A percentile compares a stretch with the other conserved stretches of the same genome.
Conservation (phyloP, 1,140 invertebrate genomes). For the Piezodorus guildinii region DNA sequence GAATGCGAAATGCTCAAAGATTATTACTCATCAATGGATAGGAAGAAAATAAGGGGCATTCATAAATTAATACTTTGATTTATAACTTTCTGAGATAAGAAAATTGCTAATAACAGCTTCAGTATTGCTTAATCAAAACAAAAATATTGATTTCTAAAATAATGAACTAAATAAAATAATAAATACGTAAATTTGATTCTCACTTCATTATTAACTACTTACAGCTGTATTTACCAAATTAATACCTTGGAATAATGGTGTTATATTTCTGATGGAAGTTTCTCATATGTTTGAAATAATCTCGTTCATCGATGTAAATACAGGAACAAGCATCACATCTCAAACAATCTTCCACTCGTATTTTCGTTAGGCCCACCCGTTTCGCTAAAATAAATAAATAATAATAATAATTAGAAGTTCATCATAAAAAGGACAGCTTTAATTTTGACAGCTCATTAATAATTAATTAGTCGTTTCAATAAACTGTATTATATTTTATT, state of each 20-base stretch:
- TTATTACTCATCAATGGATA: no score
- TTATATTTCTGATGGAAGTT: slow-evolving; percentile 30
- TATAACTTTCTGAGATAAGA: no score
- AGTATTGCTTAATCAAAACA: no score
- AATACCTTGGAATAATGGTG: slow-evolving; percentile 22
- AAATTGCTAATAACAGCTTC: no score
- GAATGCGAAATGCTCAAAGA: no score
- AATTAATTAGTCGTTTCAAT: neutral
- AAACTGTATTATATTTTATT: neutral
- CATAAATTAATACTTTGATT: no score
- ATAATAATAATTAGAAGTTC: neutral
- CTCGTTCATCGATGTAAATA: slow-evolving; percentile 31
- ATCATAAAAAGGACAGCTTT: slow-evolving; percentile 3
- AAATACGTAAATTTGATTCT: no score
- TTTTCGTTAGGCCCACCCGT: slow-evolving; percentile 30
- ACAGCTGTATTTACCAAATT: no score
- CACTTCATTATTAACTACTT: no score
- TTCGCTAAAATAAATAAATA: slow-evolving; percentile 27
- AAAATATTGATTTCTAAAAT: no score
- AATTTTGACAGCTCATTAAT: neutral
- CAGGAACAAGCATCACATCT: slow-evolving; percentile 33
- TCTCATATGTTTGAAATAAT: slow-evolving; percentile 33
- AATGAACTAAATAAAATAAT: no score
- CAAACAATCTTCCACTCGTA: slow-evolving; percentile 32
- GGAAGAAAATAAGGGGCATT: no score